Conservation (phyloP, 2,113 vertebrate genomes). For the Hemiscyllium ocellatum region DNA sequence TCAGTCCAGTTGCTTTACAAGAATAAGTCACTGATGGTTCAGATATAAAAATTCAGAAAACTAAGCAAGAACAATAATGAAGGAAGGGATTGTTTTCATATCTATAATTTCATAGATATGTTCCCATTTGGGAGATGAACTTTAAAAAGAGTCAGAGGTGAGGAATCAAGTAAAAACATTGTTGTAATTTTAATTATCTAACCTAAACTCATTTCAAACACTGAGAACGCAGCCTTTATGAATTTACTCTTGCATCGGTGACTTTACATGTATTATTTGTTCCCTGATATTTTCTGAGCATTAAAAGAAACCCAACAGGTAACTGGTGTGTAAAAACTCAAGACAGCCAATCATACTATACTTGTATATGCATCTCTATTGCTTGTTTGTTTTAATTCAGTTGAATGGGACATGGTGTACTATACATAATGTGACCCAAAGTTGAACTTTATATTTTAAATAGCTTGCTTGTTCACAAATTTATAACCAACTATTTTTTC, state of each 20-base stretch:
- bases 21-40: background rate
- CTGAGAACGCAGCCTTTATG: background rate
- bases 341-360: background rate
- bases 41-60: background rate
- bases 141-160: background rate
- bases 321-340: background rate
- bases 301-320: background rate
- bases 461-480: constrained; percentile 4
- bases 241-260: background rate
- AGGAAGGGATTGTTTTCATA: background rate
- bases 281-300: background rate
- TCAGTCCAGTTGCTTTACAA: background rate
- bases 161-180: background rate
- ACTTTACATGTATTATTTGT: background rate
- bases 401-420: background rate
- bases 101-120: background rate
- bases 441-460: background rate
- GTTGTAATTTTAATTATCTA: background rate
- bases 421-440: background rate
- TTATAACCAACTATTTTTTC: background rate
- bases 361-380: background rate
- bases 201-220: background rate
- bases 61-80: background rate
- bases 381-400: background rate
- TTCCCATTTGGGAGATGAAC: background rate